phyloP scores from a whole-genome alignment of 2,888 invertebrate genomes.

The Lasioglossum morio region DNA sequence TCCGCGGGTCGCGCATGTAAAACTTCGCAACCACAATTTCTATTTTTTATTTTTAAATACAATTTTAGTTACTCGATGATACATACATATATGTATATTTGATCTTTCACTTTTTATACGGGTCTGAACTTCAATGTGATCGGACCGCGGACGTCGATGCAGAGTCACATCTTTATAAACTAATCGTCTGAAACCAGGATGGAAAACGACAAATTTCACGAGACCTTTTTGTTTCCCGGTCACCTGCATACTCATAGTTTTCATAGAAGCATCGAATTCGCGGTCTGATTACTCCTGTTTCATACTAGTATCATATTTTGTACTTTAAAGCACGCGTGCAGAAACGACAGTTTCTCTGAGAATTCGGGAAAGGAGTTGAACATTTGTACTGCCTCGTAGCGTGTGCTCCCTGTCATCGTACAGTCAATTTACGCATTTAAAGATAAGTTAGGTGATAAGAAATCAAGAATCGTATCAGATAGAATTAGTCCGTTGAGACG shows the following conservation, averaged over 20 bases:
- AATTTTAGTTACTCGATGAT: not conserved
- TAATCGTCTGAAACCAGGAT: not conserved
- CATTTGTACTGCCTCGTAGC: slow-evolving; percentile 49
- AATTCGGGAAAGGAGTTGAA: not conserved
- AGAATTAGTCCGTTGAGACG: slow-evolving; percentile 9
- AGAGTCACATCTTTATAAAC: not conserved
- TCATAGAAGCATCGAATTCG: not conserved
- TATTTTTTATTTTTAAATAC: not conserved
- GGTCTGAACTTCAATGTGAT: not conserved
- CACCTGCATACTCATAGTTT: not conserved
- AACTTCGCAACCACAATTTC: not conserved
- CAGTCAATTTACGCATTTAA: slow-evolving; percentile 20
- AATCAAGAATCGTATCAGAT: slow-evolving; percentile 25
- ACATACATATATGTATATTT: not conserved
- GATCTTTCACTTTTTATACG: not conserved
- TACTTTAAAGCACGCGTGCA: not conserved
- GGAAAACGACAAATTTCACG: not conserved
- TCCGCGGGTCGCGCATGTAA: not conserved
- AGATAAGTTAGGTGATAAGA: slow-evolving; percentile 2
- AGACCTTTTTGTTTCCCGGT: not conserved
- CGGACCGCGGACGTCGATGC: not conserved
- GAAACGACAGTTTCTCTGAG: not conserved
- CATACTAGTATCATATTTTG: not conserved
- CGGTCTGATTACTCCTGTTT: not conserved
- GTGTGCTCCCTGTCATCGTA: slow-evolving; percentile 6